Conservation (phyloP, 2,113 vertebrate species). For the Equus przewalskii region DNA sequence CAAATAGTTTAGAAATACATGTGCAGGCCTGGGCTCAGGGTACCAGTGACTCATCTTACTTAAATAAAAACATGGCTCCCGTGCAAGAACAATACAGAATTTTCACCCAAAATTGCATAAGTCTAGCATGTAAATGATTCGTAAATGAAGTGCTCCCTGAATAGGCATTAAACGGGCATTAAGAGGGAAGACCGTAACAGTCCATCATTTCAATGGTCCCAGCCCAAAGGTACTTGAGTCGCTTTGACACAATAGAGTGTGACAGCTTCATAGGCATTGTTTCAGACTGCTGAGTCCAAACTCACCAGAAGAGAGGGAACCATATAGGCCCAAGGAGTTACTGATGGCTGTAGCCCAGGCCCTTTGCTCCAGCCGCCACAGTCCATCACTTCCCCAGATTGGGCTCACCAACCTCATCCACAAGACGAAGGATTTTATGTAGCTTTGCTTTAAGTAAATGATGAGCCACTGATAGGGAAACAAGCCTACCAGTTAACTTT, state of each 20-base stretch:
- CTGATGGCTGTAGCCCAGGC: not conserved
- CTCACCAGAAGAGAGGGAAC: slow-evolving; percentile 59
- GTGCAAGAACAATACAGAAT: slow-evolving; percentile 77
- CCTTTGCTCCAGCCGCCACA: not conserved
- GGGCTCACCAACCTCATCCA: not conserved
- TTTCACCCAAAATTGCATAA: slow-evolving; percentile 84
- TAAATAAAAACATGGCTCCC: slow-evolving; percentile 58
- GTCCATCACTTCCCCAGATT: not conserved
- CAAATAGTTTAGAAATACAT: slow-evolving; percentile 12
- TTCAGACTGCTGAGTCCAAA: slow-evolving; percentile 73
- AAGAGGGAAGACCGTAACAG: slow-evolving; percentile 72
- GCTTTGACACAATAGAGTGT: slow-evolving; percentile 81
- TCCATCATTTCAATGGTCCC: slow-evolving; percentile 86
- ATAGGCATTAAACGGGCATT: slow-evolving; percentile 85
- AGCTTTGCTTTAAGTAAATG: slow-evolving; percentile 21
- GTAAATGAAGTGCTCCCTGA: slow-evolving; percentile 87
- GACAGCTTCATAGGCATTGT: slow-evolving; percentile 85
- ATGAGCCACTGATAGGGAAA: not conserved
- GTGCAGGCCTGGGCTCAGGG: not conserved
- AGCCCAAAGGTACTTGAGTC: slow-evolving; percentile 83
- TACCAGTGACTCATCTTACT: not conserved
- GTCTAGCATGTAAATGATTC: slow-evolving; percentile 84
- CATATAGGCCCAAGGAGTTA: slow-evolving; percentile 35
- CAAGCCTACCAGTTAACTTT: not conserved
- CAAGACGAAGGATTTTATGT: slow-evolving; percentile 3